These are phyloP conservation scores for Cephalopachus bancanus DNA, from an alignment of 2,797 vertebrate species.

Conservation along the genomic window DNA sequence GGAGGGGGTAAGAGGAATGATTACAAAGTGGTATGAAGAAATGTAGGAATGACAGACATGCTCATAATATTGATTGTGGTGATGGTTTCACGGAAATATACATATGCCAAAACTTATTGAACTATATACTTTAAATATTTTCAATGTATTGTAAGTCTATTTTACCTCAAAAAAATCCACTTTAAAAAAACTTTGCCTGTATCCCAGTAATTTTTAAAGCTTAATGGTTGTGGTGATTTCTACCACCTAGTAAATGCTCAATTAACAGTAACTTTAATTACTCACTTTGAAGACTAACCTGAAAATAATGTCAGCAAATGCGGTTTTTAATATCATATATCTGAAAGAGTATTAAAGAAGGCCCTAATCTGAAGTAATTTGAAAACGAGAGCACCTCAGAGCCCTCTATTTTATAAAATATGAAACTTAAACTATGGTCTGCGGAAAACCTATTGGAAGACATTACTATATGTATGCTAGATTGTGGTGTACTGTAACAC, in stretches of 20 bases:
- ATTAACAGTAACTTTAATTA: not conserved
- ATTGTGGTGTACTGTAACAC: not conserved
- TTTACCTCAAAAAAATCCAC: not conserved
- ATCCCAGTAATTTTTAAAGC: not conserved
- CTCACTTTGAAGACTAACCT: constrained; percentile 16
- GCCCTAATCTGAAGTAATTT: not conserved
- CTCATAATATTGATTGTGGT: not conserved
- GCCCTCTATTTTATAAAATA: not conserved
- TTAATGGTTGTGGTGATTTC: not conserved
- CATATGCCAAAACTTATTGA: not conserved
- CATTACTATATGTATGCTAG: not conserved
- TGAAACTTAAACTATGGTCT: not conserved
- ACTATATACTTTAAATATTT: too few relatives aligned
- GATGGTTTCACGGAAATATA: not conserved
- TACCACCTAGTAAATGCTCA: not conserved
- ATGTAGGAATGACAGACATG: not conserved
- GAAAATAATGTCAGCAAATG: constrained; percentile 16
- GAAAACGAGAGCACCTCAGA: not conserved
- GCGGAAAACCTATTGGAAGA: not conserved
- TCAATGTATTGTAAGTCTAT: too few relatives aligned
- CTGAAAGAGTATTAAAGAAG: not conserved
- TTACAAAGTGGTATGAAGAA: not conserved
- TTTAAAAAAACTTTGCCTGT: not conserved
- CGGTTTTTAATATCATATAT: not conserved
- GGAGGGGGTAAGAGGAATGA: not conserved